Evolutionary conservation across 2,113 vertebrate species (phyloP).

Genomic region (Oenanthe melanoleuca): DNA sequence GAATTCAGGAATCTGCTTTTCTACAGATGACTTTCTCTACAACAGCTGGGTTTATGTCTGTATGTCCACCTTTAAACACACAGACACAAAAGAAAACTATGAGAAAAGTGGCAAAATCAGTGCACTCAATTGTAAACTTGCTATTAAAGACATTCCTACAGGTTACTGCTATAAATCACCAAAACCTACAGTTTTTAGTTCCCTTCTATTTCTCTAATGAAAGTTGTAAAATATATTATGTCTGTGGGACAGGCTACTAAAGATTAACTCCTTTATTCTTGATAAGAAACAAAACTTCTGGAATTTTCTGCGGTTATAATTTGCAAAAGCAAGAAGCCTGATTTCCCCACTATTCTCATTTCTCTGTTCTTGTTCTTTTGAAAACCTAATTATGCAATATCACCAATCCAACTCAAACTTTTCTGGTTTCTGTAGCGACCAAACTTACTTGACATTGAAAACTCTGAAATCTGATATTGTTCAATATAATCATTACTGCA

Average conservation of each 20-base stretch:
- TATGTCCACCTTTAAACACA: background rate
- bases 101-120: constrained; percentile 75
- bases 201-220: constrained; percentile 18
- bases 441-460: background rate
- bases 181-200: background rate
- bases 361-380: constrained; percentile 67
- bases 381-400: constrained; percentile 57
- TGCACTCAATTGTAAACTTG: constrained; percentile 71
- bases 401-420: background rate
- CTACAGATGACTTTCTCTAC: background rate
- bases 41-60: background rate
- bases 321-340: constrained; percentile 56
- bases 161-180: background rate
- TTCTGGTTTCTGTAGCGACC: constrained; percentile 26
- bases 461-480: background rate
- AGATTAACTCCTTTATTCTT: constrained; percentile 15
- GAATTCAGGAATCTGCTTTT: background rate
- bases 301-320: constrained; percentile 40
- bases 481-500: background rate
- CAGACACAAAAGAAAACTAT: constrained; percentile 57
- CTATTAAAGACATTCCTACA: constrained; percentile 17
- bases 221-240: background rate
- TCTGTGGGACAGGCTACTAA: background rate
- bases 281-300: constrained; percentile 1
- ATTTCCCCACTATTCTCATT: constrained; percentile 63